Conservation (phyloP, 2,888 invertebrate genomes). For the Lasioglossum lativentre region DNA sequence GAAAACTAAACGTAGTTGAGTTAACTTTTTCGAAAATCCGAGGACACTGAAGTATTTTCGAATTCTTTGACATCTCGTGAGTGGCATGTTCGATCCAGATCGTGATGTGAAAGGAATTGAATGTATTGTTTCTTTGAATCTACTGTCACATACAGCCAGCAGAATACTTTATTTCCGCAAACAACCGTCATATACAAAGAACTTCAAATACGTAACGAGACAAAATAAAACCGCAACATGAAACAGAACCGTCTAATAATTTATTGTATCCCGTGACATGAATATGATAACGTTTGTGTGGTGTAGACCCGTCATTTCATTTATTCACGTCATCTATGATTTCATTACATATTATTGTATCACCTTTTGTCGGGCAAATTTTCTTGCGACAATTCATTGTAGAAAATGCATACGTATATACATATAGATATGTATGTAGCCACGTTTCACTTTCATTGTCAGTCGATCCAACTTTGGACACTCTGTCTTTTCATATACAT, state of each 20-base stretch:
- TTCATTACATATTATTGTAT: slow-evolving; percentile 5
- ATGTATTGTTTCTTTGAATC: slow-evolving; percentile 44
- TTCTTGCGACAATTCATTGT: not conserved
- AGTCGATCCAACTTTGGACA: not conserved
- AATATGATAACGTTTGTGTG: slow-evolving; percentile 18
- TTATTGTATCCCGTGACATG: slow-evolving; percentile 56
- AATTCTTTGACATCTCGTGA: slow-evolving; percentile 35
- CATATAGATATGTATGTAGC: not conserved
- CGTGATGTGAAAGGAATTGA: slow-evolving; percentile 41
- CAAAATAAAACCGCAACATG: slow-evolving; percentile 54
- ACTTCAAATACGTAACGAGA: slow-evolving; percentile 16
- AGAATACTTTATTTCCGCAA: not conserved
- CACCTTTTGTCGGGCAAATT: slow-evolving; percentile 1
- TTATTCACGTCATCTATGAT: not conserved
- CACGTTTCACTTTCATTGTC: not conserved
- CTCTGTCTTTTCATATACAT: not conserved
- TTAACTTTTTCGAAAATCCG: slow-evolving; percentile 56
- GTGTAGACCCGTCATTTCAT: not conserved
- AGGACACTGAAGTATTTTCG: slow-evolving; percentile 43
- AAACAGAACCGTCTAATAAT: slow-evolving; percentile 54
- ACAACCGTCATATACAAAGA: slow-evolving; percentile 10
- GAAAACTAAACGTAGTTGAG: slow-evolving; percentile 47
- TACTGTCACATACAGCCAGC: slow-evolving; percentile 38
- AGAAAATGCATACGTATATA: not conserved
- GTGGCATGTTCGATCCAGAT: slow-evolving; percentile 61